These are phyloP conservation scores for Bradysia coprophila DNA, from an alignment of 1,140 invertebrate species.

Conservation along the genomic window DNA sequence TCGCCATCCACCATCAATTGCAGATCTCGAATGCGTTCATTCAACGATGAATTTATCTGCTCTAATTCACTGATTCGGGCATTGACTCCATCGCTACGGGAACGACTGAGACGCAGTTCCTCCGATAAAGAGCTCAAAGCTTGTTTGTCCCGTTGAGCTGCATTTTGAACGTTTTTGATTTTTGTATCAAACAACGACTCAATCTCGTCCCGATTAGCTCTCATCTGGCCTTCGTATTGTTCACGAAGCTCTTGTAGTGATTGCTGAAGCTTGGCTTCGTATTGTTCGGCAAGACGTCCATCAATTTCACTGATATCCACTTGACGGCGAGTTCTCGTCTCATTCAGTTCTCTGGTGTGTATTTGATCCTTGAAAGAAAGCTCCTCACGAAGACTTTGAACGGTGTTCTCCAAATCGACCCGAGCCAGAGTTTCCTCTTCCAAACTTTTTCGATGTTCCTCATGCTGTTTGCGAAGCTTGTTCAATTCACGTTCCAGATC, in stretches of 20 bases:
- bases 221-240: slow-evolving; percentile 82
- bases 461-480: slow-evolving; percentile 51
- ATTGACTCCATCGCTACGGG: slow-evolving; percentile 52
- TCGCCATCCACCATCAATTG: slow-evolving; percentile 63
- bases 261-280: slow-evolving; percentile 82
- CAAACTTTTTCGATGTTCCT: slow-evolving; percentile 60
- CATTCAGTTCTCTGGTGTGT: slow-evolving; percentile 69
- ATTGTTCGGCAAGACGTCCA: slow-evolving; percentile 74
- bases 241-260: slow-evolving; percentile 78
- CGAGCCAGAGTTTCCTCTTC: slow-evolving; percentile 83
- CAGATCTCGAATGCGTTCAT: slow-evolving; percentile 47
- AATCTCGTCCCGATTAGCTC: slow-evolving; percentile 70
- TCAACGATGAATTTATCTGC: slow-evolving; percentile 40
- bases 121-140: slow-evolving; percentile 50
- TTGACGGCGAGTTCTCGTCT: slow-evolving; percentile 64
- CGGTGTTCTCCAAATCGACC: slow-evolving; percentile 83
- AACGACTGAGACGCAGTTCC: slow-evolving; percentile 52
- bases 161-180: slow-evolving; percentile 40
- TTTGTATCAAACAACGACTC: slow-evolving; percentile 71
- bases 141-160: slow-evolving; percentile 42
- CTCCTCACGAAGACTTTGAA: slow-evolving; percentile 82
- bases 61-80: slow-evolving; percentile 58
- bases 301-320: slow-evolving; percentile 55
- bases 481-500: slow-evolving; percentile 60
- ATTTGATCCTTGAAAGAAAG: slow-evolving; percentile 79